Base-by-base conservation (phyloP, 2,113 vertebrate species). In the Oxyruncus cristatus region DNA sequence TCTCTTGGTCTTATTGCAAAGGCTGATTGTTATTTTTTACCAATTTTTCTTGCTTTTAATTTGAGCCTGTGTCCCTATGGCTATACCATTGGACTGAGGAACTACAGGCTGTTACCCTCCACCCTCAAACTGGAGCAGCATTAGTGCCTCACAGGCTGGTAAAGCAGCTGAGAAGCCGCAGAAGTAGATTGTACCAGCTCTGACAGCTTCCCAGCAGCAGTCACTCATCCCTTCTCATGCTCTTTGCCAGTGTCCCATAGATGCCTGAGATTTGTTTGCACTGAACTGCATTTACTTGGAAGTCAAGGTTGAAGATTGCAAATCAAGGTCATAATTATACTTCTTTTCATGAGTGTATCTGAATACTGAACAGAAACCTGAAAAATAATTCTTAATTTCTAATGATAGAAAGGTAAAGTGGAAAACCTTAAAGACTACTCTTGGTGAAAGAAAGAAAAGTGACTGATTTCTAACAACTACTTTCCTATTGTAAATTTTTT, bases 141-240 rank as follows among this genome's bases (percentile, higher is more conserved):
- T 22, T 68, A 55, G 35, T 44, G 6, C 14, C 28, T 56, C 11
- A 14, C 14, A 23, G 65, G 44, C 19, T 56, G 22, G 16, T n/a
- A 74, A 50, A 56, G 41, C 53, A 89, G 35, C 20, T 74, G 73
- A 49, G 55, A 62, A 49, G 42, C 27, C 20, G 50, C 23, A 1
- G 0, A n/a, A 73, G 9, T 16, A 14, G 19, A 32, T 8, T 8
- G 2, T 21, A 28, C 8, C 23, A n/a, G 47, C 28, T 18, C 4
- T 44, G 35, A 55, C 41, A 50, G 22, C 6, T 67, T 67, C 74
- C 37, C 37, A 39, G 46, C 6, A 8, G 20, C 24, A 47, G 53
- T 37, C 23, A 56, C 28, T 50, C 8, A 17, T 55, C 28, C 2
- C 1, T 21, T 23, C 4, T 12, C 49, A 8, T 20, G 28, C 10